Evolutionary conservation across 2,113 vertebrate genomes (phyloP).

Genomic region (Cichladusa arquata): DNA sequence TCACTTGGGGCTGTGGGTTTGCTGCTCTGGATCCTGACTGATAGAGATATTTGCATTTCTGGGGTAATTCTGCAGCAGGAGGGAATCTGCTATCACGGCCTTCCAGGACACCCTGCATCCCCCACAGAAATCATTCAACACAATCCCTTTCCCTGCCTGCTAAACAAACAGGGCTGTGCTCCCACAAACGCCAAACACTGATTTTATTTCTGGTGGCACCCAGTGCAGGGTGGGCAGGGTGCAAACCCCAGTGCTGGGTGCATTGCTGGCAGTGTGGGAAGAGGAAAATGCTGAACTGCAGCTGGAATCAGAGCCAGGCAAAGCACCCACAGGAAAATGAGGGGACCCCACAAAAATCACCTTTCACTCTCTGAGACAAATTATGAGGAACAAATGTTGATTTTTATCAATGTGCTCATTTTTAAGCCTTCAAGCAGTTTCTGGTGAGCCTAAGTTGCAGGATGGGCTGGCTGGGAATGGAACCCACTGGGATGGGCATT

Average conservation of each 20-base stretch:
- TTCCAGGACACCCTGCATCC: constrained; percentile 43
- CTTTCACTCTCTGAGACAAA: not conserved
- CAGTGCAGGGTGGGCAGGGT: accelerated
- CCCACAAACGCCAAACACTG: not conserved
- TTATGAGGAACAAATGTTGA: not conserved
- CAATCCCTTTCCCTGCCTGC: constrained; percentile 49
- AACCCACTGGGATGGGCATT: not conserved
- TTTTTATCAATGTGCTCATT: not conserved
- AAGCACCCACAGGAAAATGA: not conserved
- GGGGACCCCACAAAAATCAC: not conserved
- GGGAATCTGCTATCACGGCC: constrained; percentile 38
- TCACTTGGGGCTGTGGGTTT: not conserved
- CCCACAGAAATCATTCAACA: constrained; percentile 46
- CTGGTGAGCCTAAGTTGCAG: accelerated
- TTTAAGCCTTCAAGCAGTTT: not conserved
- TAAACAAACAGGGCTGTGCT: not conserved
- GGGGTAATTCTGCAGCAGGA: not conserved
- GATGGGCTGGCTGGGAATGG: accelerated
- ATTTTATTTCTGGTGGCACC: accelerated
- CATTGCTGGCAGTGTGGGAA: accelerated
- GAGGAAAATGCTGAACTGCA: not conserved
- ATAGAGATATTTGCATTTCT: constrained; percentile 35
- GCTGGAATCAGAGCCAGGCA: not conserved
- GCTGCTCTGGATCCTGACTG: constrained; percentile 8
- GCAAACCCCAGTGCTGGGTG: too few relatives aligned